These are phyloP conservation scores for Shargacucullia verbasci DNA, from an alignment of 2,888 invertebrate species.

Conservation along the genomic window DNA sequence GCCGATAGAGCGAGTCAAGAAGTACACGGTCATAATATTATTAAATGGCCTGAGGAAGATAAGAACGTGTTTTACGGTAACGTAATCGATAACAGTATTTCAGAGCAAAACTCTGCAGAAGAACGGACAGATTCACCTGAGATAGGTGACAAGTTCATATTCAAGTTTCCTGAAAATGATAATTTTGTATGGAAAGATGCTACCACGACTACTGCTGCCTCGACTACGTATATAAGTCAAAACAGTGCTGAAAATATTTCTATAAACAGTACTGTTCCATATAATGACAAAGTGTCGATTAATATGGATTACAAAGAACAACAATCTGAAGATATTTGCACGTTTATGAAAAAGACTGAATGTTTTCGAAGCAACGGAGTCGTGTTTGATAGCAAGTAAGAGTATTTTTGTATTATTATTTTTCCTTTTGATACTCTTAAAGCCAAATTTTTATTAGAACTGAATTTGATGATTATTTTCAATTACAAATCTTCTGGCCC, in stretches of 20 bases:
- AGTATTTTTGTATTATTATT: too few species aligned
- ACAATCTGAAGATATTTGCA: constrained; percentile 71
- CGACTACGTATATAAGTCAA: constrained; percentile 3
- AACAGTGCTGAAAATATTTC: neutral
- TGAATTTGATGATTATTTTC: too few species aligned
- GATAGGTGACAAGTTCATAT: constrained; percentile 62
- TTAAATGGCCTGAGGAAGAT: constrained; percentile 42
- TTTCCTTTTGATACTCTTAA: too few species aligned
- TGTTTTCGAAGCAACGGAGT: constrained; percentile 70
- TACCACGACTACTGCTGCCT: constrained; percentile 10
- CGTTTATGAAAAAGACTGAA: constrained; percentile 69
- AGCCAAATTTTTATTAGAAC: too few species aligned
- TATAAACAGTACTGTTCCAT: constrained; percentile 15
- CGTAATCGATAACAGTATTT: constrained; percentile 5
- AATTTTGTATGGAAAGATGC: constrained; percentile 30
- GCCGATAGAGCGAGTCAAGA: constrained; percentile 2
- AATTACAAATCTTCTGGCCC: too few species aligned
- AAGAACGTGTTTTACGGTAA: constrained; percentile 10
- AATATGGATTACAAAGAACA: constrained; percentile 43
- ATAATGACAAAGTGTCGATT: constrained; percentile 38
- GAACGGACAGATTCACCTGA: constrained; percentile 25
- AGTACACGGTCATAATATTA: constrained; percentile 12
- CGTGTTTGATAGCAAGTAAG: constrained; percentile 57
- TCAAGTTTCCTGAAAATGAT: constrained; percentile 66
- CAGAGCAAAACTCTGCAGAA: constrained; percentile 21